Evolutionary conservation across 2,888 invertebrate species (phyloP).

Genomic region (Eristalis intricaria): DNA sequence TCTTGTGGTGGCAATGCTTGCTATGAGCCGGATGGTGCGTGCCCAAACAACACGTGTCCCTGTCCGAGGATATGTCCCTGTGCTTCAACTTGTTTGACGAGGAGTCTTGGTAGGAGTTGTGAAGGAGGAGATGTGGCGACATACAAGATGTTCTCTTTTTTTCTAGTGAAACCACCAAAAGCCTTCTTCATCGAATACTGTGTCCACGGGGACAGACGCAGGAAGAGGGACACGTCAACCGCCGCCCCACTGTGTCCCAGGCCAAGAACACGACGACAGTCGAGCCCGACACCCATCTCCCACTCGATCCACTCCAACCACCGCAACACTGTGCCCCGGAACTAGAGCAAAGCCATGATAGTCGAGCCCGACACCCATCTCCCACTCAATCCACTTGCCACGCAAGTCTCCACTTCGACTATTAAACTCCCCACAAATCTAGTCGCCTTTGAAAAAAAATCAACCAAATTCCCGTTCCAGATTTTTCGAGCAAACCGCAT

Average conservation of each 20-base stretch:
- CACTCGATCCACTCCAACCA: neutral
- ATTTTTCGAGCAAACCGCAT: neutral
- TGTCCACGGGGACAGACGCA: neutral
- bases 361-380: neutral
- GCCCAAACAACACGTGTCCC: neutral
- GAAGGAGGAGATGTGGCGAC: neutral
- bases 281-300: neutral
- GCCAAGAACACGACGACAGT: too few species aligned
- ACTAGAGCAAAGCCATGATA: too few species aligned
- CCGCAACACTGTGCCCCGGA: neutral
- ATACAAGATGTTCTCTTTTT: neutral
- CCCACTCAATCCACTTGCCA: neutral
- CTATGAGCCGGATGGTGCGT: neutral
- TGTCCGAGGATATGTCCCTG: neutral
- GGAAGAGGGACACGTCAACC: neutral
- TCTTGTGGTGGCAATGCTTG: slow-evolving; percentile 7
- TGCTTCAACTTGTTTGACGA: neutral
- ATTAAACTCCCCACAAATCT: neutral
- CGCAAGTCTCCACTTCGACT: neutral
- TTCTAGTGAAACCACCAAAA: neutral
- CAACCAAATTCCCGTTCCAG: neutral
- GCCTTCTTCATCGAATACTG: neutral
- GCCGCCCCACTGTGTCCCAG: neutral
- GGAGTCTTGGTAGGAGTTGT: neutral
- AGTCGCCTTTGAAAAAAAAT: neutral